These are phyloP conservation scores for Sogatella furcifera DNA, from an alignment of 1,140 invertebrate genomes.

Conservation along the genomic window DNA sequence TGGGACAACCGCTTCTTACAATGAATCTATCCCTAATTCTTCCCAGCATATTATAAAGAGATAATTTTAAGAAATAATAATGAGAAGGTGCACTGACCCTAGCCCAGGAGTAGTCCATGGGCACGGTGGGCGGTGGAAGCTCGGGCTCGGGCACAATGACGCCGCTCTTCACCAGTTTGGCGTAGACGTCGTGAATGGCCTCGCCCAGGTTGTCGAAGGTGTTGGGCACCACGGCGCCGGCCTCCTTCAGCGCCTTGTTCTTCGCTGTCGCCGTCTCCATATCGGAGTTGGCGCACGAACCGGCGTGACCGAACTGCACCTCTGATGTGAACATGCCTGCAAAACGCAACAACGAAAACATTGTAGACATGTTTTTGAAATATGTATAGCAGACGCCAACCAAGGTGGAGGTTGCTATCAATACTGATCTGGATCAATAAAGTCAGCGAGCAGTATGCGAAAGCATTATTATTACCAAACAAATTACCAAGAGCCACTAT, in stretches of 20 bases:
- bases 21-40: too few relatives aligned
- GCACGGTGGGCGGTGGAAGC: slow-evolving; percentile 93
- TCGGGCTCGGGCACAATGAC: slow-evolving; percentile 80
- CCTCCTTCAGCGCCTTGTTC: slow-evolving; percentile 70
- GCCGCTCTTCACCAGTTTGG: slow-evolving; percentile 67
- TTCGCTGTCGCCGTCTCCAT: slow-evolving; percentile 91
- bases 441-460: too few relatives aligned
- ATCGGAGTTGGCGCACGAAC: slow-evolving; percentile 91
- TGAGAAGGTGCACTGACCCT: slow-evolving; percentile 41
- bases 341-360: slow-evolving; percentile 10
- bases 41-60: too few relatives aligned
- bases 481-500: too few relatives aligned
- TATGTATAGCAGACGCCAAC: too few relatives aligned
- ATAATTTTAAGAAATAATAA: too few relatives aligned
- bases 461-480: too few relatives aligned
- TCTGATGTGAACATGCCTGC: slow-evolving; percentile 86
- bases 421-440: too few relatives aligned
- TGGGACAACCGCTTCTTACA: too few relatives aligned
- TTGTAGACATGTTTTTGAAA: neutral
- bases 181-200: slow-evolving; percentile 64
- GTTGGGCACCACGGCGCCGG: slow-evolving; percentile 81
- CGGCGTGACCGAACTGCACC: slow-evolving; percentile 99
- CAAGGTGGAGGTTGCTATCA: too few relatives aligned
- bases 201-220: slow-evolving; percentile 90
- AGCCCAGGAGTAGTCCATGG: slow-evolving; percentile 99